These are phyloP conservation scores for Rhopalosiphum padi DNA, from an alignment of 1,140 invertebrate species.

Conservation along the genomic window DNA sequence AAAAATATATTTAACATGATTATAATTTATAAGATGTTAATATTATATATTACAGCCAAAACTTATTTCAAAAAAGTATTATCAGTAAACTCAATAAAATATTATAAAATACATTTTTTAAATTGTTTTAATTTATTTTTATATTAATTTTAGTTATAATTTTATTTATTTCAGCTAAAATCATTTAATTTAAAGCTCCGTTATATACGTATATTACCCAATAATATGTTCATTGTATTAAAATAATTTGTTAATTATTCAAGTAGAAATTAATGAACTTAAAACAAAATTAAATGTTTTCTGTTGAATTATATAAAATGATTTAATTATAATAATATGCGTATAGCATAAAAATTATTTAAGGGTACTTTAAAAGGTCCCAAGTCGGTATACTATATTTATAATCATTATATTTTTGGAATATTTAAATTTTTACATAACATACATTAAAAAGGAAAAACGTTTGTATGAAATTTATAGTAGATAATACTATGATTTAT, in stretches of 20 bases:
- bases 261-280: background rate
- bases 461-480: background rate
- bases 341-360: conserved; percentile 8
- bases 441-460: background rate
- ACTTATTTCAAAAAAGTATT: background rate
- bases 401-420: background rate
- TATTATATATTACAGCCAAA: background rate
- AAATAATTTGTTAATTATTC: background rate
- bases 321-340: background rate
- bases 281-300: background rate
- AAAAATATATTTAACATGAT: too few relatives aligned
- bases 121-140: too few relatives aligned
- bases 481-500: background rate
- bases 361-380: background rate
- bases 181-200: background rate
- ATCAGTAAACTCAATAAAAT: background rate
- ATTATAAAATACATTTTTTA: too few relatives aligned
- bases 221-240: background rate
- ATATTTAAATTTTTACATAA: background rate
- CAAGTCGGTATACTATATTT: background rate
- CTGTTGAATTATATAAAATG: background rate
- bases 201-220: too few relatives aligned
- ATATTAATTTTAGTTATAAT: background rate
- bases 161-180: background rate
- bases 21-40: background rate